phyloP scores from a whole-genome alignment of 2,888 invertebrate genomes.

The Caenorhabditis japonica region DNA sequence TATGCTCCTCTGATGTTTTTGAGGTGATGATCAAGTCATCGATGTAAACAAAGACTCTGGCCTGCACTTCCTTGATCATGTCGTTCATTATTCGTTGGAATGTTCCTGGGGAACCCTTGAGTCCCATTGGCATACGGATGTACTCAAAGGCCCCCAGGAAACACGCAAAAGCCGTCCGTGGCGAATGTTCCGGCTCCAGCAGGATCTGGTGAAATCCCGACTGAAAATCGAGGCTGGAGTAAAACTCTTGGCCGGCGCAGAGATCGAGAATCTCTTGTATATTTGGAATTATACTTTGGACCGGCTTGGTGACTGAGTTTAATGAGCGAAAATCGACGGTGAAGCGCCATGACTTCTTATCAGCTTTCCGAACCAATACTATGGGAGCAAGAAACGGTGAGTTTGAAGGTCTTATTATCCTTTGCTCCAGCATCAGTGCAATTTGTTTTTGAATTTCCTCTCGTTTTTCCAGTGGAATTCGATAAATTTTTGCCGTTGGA shows the following conservation, averaged over 20 bases:
- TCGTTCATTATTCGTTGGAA: not conserved
- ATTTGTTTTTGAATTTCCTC: not conserved
- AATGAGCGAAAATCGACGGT: not conserved
- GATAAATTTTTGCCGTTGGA: not conserved
- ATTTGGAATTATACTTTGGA: not conserved
- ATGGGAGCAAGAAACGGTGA: not conserved
- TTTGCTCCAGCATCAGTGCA: not conserved
- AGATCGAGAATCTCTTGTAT: not conserved
- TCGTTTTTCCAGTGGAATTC: too few species aligned
- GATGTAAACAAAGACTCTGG: too few species aligned
- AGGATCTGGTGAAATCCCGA: not conserved
- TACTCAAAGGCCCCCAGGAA: not conserved
- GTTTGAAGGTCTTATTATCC: not conserved
- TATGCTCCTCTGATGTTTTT: not conserved
- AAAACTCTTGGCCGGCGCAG: constrained; percentile 13
- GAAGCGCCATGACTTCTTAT: not conserved
- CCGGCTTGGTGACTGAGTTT: not conserved
- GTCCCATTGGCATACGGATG: too few species aligned
- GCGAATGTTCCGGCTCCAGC: not conserved
- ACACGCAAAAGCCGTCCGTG: not conserved
- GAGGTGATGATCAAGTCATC: not conserved
- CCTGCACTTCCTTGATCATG: not conserved
- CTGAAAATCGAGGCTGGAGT: not conserved
- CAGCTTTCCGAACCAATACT: not conserved
- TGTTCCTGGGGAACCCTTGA: not conserved